Conservation (phyloP, 2,113 vertebrate species). For the Lycaon pictus region DNA sequence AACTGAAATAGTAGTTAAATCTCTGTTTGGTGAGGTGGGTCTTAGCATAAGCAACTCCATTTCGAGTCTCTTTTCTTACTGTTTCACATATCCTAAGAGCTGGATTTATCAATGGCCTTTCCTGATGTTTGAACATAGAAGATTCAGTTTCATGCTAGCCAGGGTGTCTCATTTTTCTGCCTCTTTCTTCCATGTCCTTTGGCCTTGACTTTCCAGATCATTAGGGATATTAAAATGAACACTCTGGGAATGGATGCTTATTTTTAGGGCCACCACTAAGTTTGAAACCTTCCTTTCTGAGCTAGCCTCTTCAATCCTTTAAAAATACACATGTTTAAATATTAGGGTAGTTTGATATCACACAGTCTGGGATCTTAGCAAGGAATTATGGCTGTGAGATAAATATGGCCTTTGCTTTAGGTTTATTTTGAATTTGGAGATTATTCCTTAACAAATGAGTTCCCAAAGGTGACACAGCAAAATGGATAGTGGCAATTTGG, state of each 20-base stretch:
- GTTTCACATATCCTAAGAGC: neutral
- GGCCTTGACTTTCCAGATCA: neutral
- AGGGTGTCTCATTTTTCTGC: neutral
- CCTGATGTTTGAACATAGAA: neutral
- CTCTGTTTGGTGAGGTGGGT: neutral
- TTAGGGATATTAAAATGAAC: neutral
- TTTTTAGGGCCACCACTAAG: neutral
- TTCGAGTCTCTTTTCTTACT: neutral
- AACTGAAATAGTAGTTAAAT: neutral
- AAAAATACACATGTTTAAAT: neutral
- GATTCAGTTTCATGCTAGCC: neutral
- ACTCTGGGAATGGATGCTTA: neutral
- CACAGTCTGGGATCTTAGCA: neutral
- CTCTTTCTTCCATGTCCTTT: neutral
- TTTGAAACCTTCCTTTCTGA: conserved; percentile 1
- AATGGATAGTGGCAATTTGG: conserved; percentile 9
- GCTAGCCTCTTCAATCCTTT: neutral
- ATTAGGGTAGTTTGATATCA: neutral
- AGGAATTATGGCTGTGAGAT: neutral
- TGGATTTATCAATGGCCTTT: neutral
- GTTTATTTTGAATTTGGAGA: conserved; percentile 44
- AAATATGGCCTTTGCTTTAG: neutral
- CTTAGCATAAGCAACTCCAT: neutral
- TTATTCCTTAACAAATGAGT: neutral
- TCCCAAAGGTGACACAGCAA: neutral